A percentile compares a stretch with the other conserved stretches of the same genome.
Evolutionary conservation across 2,113 vertebrate species (phyloP).

Genomic region (Oncorhynchus kisutch): DNA sequence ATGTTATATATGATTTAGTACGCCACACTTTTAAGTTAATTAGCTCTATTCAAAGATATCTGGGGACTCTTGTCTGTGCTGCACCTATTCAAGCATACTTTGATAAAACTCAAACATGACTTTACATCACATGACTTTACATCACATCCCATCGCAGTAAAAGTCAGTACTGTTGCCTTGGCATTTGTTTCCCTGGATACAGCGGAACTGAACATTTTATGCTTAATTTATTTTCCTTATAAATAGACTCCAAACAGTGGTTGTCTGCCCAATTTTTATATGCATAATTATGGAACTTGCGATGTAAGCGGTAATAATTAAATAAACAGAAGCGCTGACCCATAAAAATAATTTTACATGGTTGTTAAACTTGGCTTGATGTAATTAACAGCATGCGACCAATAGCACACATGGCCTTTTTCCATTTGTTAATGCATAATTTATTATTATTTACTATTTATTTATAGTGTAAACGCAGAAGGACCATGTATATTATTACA

Average conservation of each 20-base stretch:
- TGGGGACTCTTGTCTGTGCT: background rate
- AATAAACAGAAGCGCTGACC: conserved; percentile 16
- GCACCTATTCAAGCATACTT: too few relatives aligned
- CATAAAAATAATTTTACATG: conserved; percentile 22
- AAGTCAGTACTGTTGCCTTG: background rate
- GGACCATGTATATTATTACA: background rate
- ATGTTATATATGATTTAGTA: background rate
- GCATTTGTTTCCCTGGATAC: background rate
- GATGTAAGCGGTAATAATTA: conserved; percentile 17
- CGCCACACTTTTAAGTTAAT: background rate
- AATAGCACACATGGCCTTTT: background rate
- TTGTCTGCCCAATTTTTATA: conserved; percentile 20
- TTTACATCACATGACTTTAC: background rate
- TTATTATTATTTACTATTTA: background rate
- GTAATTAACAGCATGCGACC: conserved; percentile 13
- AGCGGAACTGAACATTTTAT: conserved; percentile 22
- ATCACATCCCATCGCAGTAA: background rate
- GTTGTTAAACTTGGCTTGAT: conserved; percentile 17
- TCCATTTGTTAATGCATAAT: background rate
- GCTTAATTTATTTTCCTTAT: conserved; percentile 34
- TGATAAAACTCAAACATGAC: too few relatives aligned
- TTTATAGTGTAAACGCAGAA: background rate
- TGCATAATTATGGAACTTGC: conserved; percentile 9
- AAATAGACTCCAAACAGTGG: conserved; percentile 17
- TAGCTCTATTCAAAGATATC: background rate